These are phyloP conservation scores for Charadrius vociferus DNA, from an alignment of 2,113 vertebrate genomes.

Conservation along the genomic window DNA sequence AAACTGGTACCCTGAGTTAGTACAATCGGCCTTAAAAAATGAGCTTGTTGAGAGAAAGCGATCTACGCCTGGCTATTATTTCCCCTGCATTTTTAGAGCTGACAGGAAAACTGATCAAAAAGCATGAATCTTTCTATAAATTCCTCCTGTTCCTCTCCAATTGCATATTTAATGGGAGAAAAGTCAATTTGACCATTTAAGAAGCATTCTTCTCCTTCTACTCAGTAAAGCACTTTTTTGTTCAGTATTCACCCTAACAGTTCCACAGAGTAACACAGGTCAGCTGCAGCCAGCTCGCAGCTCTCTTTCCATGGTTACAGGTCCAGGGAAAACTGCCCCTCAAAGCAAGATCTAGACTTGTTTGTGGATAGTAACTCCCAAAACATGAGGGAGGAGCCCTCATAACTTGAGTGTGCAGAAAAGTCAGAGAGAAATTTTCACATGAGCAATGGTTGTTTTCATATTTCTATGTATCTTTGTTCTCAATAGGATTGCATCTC, in stretches of 20 bases:
- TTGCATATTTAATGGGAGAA: neutral
- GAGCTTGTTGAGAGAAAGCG: neutral
- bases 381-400: neutral
- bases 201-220: neutral
- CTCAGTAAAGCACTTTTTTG: neutral
- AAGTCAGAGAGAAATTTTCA: neutral
- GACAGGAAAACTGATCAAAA: neutral
- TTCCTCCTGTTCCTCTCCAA: neutral
- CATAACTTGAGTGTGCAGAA: neutral
- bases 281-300: neutral
- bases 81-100: neutral
- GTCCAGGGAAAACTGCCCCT: neutral
- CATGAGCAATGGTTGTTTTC: neutral
- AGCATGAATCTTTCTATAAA: neutral
- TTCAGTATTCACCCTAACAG: neutral
- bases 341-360: neutral
- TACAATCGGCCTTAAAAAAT: neutral
- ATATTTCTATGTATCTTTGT: neutral
- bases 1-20: neutral
- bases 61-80: neutral
- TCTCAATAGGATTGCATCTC: neutral
- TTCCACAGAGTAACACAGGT: neutral
- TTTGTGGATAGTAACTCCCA: neutral
- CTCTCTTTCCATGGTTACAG: rapidly evolving
- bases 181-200: neutral